Evolutionary conservation across 2,888 invertebrate genomes (phyloP), one percentile per base, ranked within the genome.

Genomic region (Drosophila nr. fundita): DNA sequence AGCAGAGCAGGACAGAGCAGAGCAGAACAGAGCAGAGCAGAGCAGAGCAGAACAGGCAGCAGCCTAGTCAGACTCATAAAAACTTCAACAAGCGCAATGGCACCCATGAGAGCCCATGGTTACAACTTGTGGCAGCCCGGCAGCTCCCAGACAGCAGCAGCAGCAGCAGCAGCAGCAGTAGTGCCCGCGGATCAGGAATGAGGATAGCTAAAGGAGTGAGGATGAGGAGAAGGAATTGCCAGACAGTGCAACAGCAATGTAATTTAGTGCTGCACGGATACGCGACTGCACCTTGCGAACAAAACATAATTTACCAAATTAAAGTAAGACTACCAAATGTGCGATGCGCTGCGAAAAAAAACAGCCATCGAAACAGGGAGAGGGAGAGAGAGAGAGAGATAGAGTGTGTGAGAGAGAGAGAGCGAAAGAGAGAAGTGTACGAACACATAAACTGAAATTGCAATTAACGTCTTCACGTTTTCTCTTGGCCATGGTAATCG

Each of bases 41-140:
- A 5, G 4, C 8, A 18, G 57, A 30, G 6, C 11, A 21, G 6
- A 52, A 32, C 52, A 42, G 49, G 40, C 21, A 15, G 65, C 49
- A 38, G 60, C 45, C 57, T 40, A 73, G 73, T 58, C 83, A 87
- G 87, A 82, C 84, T 85, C 87, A 87, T 87, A 85, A 85, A 85
- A 85, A 85, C 84, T 85, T 80, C 85, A 85, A 87, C 84, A 80
- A 85, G 87, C 87, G 82, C 87, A 85, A 85, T 85, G 80, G 87
- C 78, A 87, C 87, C 84, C 84, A 55, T 55, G 78, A 78, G 84
- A 45, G 87, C 82, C 79, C 79, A 83, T 81, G 84, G 82, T 83
- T 87, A 81, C 84, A 84, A 79, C 82, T 81, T 79, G 72, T 80
- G 83, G 78, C 76, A 74, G 72, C 83, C 69, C 38, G 54, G 72